Percentiles rank a stretch among this genome's conserved stretches.
Evolutionary conservation across 2,797 vertebrate genomes (phyloP).

Genomic region (Crocidura indochinensis): DNA sequence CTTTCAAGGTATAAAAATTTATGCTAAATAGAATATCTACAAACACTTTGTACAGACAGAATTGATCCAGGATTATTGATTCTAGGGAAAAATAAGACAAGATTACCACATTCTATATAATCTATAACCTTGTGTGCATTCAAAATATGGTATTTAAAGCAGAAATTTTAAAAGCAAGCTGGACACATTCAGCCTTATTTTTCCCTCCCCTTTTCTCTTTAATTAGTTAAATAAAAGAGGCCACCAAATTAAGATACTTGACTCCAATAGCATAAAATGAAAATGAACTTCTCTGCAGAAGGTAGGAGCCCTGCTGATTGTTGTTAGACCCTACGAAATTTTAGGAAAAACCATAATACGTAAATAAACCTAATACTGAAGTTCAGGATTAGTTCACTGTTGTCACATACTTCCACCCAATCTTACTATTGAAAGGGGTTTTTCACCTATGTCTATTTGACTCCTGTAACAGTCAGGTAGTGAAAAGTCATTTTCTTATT

Average conservation of each 20-base stretch:
- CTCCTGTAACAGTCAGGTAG: not conserved
- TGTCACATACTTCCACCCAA: not conserved
- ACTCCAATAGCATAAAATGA: not conserved
- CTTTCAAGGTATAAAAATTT: constrained; percentile 57
- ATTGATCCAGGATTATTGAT: not conserved
- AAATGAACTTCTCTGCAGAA: too few species aligned
- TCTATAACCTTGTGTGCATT: not conserved
- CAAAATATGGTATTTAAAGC: not conserved
- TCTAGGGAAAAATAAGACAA: constrained; percentile 21
- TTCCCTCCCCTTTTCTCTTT: not conserved
- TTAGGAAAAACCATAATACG: not conserved
- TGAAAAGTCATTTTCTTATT: not conserved
- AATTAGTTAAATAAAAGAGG: not conserved
- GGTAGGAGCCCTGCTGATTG: too few species aligned
- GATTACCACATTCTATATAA: not conserved
- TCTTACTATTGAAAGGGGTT: not conserved
- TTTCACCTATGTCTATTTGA: not conserved
- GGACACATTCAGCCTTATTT: not conserved
- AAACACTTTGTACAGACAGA: constrained; percentile 30
- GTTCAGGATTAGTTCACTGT: not conserved
- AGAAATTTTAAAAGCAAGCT: not conserved
- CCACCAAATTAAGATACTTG: not conserved
- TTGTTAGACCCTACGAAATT: too few species aligned
- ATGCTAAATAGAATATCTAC: not conserved
- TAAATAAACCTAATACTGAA: not conserved